Conservation (phyloP, 2,113 vertebrate species). For the Accipiter virgatus region DNA sequence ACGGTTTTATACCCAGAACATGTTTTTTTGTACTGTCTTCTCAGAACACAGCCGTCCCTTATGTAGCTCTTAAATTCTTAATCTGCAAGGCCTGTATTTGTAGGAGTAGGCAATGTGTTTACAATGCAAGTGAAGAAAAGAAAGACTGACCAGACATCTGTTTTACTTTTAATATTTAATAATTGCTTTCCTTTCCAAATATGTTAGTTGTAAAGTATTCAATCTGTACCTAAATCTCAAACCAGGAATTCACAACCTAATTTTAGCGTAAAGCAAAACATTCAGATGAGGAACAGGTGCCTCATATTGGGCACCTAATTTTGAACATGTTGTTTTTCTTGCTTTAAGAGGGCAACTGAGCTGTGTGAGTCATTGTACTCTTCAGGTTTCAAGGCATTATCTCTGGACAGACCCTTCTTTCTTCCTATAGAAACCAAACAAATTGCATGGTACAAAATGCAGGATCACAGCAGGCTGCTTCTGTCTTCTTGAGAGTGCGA, state of each 20-base stretch:
- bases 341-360: neutral
- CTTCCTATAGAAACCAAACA: neutral
- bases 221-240: neutral
- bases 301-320: neutral
- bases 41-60: fast-evolving
- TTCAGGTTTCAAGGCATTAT: neutral
- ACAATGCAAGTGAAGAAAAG: neutral
- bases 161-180: neutral
- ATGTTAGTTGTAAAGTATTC: neutral
- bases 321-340: neutral
- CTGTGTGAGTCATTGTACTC: neutral
- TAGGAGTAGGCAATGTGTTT: neutral
- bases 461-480: neutral
- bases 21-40: neutral
- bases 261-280: neutral
- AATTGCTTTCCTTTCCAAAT: neutral
- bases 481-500: neutral
- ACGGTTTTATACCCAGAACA: neutral
- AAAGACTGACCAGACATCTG: neutral
- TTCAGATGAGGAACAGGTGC: neutral
- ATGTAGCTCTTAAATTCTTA: neutral
- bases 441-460: neutral
- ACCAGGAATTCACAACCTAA: neutral
- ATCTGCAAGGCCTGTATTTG: neutral
- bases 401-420: neutral